Percentiles rank a stretch among this genome's conserved stretches.
Conservation (phyloP, 1,140 invertebrate genomes). For the Rhagoletis zephyria region DNA sequence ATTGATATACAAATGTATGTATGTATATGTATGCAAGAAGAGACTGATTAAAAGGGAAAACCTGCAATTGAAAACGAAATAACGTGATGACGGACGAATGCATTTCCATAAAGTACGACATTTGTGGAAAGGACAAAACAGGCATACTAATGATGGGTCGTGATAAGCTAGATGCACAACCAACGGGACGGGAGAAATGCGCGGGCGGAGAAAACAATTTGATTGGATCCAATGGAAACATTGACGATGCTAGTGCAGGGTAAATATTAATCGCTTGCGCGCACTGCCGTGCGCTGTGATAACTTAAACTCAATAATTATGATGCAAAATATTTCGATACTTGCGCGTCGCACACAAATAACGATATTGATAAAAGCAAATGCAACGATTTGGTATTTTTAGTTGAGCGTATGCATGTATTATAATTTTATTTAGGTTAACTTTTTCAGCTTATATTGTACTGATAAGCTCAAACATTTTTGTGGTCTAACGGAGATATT, state of each 20-base stretch:
- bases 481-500: not conserved
- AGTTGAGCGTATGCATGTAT: too few relatives aligned
- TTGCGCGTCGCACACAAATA: too few relatives aligned
- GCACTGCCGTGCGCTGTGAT: not conserved
- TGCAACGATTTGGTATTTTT: too few relatives aligned
- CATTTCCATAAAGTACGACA: constrained; percentile 64
- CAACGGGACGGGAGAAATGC: constrained; percentile 59
- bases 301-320: too few relatives aligned
- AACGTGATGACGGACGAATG: constrained; percentile 68
- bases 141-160: constrained; percentile 60
- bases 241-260: constrained; percentile 52
- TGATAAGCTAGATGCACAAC: constrained; percentile 67
- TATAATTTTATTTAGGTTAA: too few relatives aligned
- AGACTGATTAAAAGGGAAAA: constrained; percentile 31
- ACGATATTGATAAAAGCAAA: too few relatives aligned
- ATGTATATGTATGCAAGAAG: not conserved
- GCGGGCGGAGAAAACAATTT: constrained; percentile 57
- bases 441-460: not conserved
- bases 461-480: not conserved
- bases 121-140: constrained; percentile 58
- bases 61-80: not conserved
- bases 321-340: too few relatives aligned
- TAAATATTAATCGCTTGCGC: constrained; percentile 21
- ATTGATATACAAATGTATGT: not conserved
- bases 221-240: constrained; percentile 58